phyloP scores from a whole-genome alignment of 2,113 vertebrate genomes.

The Poeciliopsis turrubarensis region DNA sequence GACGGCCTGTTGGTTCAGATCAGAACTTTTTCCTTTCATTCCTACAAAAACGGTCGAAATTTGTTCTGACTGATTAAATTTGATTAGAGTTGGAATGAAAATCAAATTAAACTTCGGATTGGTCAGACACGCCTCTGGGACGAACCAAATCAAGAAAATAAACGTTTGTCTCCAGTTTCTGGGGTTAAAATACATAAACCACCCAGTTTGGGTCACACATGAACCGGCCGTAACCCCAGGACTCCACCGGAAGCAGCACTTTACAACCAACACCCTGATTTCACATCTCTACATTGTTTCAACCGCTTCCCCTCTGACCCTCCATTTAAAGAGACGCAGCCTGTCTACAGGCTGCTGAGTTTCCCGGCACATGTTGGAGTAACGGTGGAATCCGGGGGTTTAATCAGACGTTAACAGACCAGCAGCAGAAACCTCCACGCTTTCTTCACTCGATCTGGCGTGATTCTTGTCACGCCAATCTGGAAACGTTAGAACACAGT shows the following conservation, averaged over 20 bases:
- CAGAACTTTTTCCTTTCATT: background rate
- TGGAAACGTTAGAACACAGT: constrained; percentile 25
- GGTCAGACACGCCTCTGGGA: background rate
- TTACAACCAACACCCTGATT: background rate
- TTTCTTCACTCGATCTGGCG: background rate
- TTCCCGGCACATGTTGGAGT: no score
- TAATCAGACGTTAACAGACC: constrained; percentile 13
- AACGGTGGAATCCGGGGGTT: constrained; percentile 11
- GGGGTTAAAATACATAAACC: background rate
- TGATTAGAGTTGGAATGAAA: no score
- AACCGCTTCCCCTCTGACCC: background rate
- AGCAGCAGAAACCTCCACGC: constrained; percentile 22
- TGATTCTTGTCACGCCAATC: constrained; percentile 12
- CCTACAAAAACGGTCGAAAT: background rate
- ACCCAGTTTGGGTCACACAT: background rate
- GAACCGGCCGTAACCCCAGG: background rate
- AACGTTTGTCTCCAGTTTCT: background rate
- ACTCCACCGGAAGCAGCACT: background rate
- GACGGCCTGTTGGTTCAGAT: background rate
- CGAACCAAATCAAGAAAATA: background rate
- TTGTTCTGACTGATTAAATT: background rate
- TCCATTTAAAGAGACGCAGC: no score
- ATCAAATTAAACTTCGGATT: no score
- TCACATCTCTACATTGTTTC: background rate
- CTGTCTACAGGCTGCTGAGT: background rate